Percentiles rank a stretch among this genome's conserved stretches.
phyloP scores from a whole-genome alignment of 2,113 vertebrate species.

The Sebastes fasciatus region DNA sequence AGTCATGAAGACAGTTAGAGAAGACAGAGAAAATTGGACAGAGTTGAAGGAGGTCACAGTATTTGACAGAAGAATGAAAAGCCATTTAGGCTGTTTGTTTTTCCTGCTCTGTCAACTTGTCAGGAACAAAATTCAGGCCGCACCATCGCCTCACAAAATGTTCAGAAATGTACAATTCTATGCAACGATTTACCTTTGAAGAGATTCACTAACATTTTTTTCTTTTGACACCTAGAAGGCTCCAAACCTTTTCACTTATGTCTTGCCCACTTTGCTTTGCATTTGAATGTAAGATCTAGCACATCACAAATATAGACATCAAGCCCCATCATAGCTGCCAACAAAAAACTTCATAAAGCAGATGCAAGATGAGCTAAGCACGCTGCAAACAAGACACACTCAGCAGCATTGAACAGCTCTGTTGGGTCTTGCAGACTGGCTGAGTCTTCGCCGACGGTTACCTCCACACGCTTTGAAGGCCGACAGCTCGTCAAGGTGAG shows the following conservation, averaged over 20 bases:
- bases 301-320: conserved; percentile 11
- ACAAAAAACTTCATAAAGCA: neutral
- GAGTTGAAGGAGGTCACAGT: neutral
- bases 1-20: neutral
- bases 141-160: neutral
- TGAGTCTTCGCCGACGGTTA: conserved; percentile 8
- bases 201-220: neutral
- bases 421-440: conserved; percentile 5
- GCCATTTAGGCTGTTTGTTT: neutral
- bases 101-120: neutral
- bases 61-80: neutral
- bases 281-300: neutral
- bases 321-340: neutral
- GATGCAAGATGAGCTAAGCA: neutral
- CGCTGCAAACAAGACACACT: neutral
- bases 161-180: neutral
- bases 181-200: neutral
- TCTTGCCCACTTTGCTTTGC: neutral
- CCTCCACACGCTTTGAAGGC: conserved; percentile 8
- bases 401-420: neutral
- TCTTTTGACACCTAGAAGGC: neutral
- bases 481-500: conserved; percentile 27
- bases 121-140: neutral
- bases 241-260: neutral
- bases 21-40: neutral